phyloP scores from a whole-genome alignment of 2,797 vertebrate genomes.

The Hypotaenidia philippensis region DNA sequence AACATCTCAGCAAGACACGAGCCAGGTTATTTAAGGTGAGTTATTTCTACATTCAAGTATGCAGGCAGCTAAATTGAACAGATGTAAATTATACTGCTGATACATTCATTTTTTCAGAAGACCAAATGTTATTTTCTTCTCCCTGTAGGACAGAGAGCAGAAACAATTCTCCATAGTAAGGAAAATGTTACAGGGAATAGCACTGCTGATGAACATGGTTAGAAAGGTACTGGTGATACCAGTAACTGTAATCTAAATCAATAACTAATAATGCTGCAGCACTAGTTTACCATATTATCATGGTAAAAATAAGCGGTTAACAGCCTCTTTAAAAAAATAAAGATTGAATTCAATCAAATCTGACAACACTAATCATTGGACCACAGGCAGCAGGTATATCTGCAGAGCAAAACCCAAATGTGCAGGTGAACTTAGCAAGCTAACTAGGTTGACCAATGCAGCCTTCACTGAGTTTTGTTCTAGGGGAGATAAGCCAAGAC shows the following conservation, averaged over 20 bases:
- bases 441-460: not conserved
- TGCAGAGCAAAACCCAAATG: not conserved
- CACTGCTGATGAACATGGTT: not conserved
- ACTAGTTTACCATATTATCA: not conserved
- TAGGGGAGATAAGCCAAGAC: not conserved
- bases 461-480: not conserved
- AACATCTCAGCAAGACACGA: not conserved
- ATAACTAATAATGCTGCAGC: not conserved
- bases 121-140: not conserved
- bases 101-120: not conserved
- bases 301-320: not conserved
- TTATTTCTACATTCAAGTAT: not conserved
- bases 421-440: not conserved
- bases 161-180: not conserved
- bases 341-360: not conserved
- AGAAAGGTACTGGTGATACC: not conserved
- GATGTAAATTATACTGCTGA: not conserved
- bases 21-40: conserved; percentile 19
- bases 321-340: not conserved
- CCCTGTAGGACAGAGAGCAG: not conserved
- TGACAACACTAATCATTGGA: not conserved
- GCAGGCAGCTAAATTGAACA: not conserved
- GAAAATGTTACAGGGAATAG: not conserved
- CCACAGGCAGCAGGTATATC: not conserved
- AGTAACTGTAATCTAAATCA: not conserved